Conservation (phyloP, 2,113 vertebrate species). For the Menura novaehollandiae region DNA sequence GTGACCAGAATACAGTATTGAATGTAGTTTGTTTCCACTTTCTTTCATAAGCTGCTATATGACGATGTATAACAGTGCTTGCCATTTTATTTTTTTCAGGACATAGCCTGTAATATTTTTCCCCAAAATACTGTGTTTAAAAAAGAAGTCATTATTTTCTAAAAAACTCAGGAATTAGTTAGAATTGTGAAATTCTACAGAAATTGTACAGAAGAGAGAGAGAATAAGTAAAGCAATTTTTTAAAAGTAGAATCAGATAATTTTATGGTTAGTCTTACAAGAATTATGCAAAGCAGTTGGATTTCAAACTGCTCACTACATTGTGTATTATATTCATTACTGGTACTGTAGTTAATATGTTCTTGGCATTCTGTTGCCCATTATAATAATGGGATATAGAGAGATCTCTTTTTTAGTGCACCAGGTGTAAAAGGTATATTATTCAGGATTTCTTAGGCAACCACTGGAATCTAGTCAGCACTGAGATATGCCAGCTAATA, state of each 20-base stretch:
- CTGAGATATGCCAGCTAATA: background rate
- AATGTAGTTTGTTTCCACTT: background rate
- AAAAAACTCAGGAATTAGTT: background rate
- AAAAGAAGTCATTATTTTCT: background rate
- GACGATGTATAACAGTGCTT: background rate
- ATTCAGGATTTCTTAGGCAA: background rate
- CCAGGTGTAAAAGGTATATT: background rate
- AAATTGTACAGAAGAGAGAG: background rate
- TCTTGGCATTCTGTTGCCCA: background rate
- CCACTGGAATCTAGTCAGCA: background rate
- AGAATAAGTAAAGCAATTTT: background rate
- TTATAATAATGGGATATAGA: background rate
- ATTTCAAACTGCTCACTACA: background rate
- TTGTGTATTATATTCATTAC: background rate
- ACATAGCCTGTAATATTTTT: background rate
- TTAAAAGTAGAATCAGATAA: background rate
- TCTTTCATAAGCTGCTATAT: background rate
- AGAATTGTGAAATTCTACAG: background rate
- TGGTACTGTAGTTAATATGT: background rate
- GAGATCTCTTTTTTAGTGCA: background rate
- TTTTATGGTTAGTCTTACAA: background rate
- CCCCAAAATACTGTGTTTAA: background rate
- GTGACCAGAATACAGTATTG: background rate
- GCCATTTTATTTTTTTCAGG: background rate
- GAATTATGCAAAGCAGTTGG: background rate